These are phyloP conservation scores for Theretra japonica DNA, from an alignment of 2,888 invertebrate species.

Conservation along the genomic window DNA sequence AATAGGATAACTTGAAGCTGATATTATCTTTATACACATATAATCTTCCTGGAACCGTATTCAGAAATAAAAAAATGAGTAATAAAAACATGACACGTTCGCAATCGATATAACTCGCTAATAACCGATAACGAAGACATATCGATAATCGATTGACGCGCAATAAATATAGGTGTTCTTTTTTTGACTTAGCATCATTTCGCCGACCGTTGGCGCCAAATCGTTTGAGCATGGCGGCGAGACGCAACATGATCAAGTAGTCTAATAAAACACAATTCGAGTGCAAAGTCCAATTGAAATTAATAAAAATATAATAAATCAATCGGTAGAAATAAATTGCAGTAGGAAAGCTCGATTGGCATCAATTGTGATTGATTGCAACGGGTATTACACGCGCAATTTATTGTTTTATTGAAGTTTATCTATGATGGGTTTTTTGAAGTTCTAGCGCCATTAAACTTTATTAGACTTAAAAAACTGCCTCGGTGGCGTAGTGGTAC, in stretches of 20 bases:
- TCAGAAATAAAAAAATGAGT: no score
- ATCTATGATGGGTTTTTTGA: background rate
- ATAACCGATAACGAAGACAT: no score
- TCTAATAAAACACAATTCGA: conserved; percentile 14
- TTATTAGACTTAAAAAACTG: background rate
- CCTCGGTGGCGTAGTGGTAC: no score
- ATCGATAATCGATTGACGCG: no score
- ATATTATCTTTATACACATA: no score
- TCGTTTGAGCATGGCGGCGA: background rate
- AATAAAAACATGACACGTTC: no score
- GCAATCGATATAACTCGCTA: no score
- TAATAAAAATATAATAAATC: conserved; percentile 48
- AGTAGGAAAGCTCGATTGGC: conserved; percentile 52
- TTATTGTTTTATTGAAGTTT: background rate
- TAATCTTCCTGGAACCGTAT: no score
- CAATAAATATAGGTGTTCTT: no score
- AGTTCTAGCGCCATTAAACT: background rate
- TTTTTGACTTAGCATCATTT: background rate
- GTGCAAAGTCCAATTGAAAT: conserved; percentile 46
- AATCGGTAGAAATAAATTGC: conserved; percentile 48
- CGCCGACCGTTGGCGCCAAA: conserved; percentile 10
- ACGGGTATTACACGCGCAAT: conserved; percentile 32
- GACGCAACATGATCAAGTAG: conserved; percentile 3
- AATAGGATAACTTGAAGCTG: no score
- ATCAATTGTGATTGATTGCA: conserved; percentile 52